Evolutionary conservation across 1,140 invertebrate species (phyloP), one percentile per base, ranked within the genome.

Genomic region (Drosophila cardini): DNA sequence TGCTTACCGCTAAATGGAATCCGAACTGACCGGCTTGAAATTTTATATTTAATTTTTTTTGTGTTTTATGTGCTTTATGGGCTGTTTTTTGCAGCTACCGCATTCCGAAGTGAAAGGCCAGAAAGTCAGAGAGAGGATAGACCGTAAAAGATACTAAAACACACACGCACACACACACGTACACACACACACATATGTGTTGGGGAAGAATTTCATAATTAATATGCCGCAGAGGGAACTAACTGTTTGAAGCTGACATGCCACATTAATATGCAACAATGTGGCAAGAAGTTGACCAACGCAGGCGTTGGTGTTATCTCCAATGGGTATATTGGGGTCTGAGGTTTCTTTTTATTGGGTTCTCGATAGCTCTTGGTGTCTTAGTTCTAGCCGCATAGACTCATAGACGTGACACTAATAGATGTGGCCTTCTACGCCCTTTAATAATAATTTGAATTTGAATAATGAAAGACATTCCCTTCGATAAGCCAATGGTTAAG

Each of bases 31-130:
- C 52, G 70, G 60, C 64, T 55, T 58, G 46, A 15, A 10, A 48
- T 16, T 48, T 16, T 26, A 16, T 48, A 3, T 56, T 21, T 36
- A 8, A 36, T 48, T 18, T 30, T 48, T 38, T 62, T 52, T 21
- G 18, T 75, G 72, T 81, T 85, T 53, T 63, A 62, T 67, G 70
- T 77, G 57, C 60, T 74, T 64, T 57, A 61, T 73, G 83, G 70
- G 67, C 61, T 64, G 61, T 56, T 77, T 82, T 78, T 46, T 34
- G 70, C 63, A 64, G 83, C 83, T 86, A 79, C 83, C 83, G 69
- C 83, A 86, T 86, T 87, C 83, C 83, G 46, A 86, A 87, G 83
- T 87, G 83, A 86, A 86, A 87, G 83, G 79, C 64, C 76, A 56
- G 65, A 56, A 62, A 69, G 71, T 42, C 64, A 18, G 16, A 48